Evolutionary conservation across 2,888 invertebrate species (phyloP).

Genomic region (Serrognathus titanus): DNA sequence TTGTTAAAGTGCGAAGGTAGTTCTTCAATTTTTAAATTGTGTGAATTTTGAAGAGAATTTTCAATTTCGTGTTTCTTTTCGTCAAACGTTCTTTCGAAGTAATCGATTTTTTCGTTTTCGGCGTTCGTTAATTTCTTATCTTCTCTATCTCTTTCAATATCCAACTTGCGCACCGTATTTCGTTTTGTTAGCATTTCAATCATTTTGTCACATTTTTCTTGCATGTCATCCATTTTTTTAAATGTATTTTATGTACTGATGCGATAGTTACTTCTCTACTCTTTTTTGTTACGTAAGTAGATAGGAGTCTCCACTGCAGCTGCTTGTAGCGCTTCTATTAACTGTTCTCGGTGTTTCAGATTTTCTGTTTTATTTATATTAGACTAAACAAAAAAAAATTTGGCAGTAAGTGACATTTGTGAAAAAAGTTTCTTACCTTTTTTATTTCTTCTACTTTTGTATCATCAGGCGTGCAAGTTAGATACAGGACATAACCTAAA

Average conservation of each 20-base stretch:
- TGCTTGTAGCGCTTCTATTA: conserved; percentile 50
- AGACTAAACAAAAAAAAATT: conserved; percentile 20
- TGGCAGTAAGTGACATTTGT: conserved; percentile 41
- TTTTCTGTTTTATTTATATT: conserved; percentile 31
- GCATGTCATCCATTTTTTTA: conserved; percentile 18
- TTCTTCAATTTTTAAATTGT: conserved; percentile 51
- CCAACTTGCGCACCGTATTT: conserved; percentile 63
- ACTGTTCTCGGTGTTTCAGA: conserved; percentile 38
- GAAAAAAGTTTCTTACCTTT: conserved; percentile 25
- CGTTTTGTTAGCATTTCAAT: conserved; percentile 52
- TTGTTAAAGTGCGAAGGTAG: conserved; percentile 63
- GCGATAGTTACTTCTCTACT: background rate
- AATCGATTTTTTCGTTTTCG: conserved; percentile 65
- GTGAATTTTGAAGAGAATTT: conserved; percentile 52
- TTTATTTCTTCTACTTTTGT: conserved; percentile 26
- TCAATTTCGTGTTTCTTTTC: conserved; percentile 65
- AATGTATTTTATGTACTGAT: background rate
- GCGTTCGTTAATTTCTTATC: conserved; percentile 61
- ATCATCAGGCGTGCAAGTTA: conserved; percentile 55
- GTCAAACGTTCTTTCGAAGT: conserved; percentile 67
- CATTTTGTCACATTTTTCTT: conserved; percentile 46
- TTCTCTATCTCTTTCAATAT: conserved; percentile 63
- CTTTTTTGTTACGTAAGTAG: conserved; percentile 12
- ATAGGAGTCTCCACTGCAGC: conserved; percentile 41
- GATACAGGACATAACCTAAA: conserved; percentile 59